A percentile compares a stretch with the other conserved stretches of the same genome.
Evolutionary conservation across 2,888 invertebrate species (phyloP).

Genomic region (Coecobrya sp.): DNA sequence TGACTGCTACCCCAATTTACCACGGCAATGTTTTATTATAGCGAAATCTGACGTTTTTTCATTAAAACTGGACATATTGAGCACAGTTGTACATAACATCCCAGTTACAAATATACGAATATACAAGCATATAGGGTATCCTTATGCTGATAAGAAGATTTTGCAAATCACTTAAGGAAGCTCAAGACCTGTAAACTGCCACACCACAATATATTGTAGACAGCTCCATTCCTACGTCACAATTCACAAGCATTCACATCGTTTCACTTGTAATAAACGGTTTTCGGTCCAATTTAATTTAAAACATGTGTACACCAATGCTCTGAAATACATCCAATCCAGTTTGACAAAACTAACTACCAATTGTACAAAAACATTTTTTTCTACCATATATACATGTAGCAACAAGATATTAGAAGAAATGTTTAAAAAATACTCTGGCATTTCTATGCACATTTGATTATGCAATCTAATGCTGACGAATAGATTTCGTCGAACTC

Average conservation of each 20-base stretch:
- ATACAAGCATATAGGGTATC: too few species aligned
- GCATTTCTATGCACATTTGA: not conserved
- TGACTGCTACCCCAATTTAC: too few species aligned
- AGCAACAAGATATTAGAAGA: not conserved
- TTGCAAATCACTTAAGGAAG: too few species aligned
- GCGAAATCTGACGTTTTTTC: too few species aligned
- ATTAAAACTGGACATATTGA: too few species aligned
- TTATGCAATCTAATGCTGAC: not conserved
- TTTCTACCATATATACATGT: not conserved
- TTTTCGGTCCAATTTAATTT: conserved; percentile 19
- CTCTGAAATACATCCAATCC: not conserved
- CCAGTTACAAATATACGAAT: too few species aligned
- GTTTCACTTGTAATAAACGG: not conserved
- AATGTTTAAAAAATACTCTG: not conserved
- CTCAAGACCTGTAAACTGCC: not conserved
- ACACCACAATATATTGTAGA: not conserved
- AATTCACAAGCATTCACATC: conserved; percentile 10
- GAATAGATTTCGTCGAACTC: not conserved
- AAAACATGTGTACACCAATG: conserved; percentile 5
- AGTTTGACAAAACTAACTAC: conserved; percentile 7
- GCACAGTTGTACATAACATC: too few species aligned
- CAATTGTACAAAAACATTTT: not conserved
- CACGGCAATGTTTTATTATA: too few species aligned
- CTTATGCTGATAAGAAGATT: too few species aligned
- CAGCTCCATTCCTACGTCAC: not conserved